These are phyloP conservation scores for Panurus biarmicus DNA, from an alignment of 2,113 vertebrate species.

Conservation along the genomic window DNA sequence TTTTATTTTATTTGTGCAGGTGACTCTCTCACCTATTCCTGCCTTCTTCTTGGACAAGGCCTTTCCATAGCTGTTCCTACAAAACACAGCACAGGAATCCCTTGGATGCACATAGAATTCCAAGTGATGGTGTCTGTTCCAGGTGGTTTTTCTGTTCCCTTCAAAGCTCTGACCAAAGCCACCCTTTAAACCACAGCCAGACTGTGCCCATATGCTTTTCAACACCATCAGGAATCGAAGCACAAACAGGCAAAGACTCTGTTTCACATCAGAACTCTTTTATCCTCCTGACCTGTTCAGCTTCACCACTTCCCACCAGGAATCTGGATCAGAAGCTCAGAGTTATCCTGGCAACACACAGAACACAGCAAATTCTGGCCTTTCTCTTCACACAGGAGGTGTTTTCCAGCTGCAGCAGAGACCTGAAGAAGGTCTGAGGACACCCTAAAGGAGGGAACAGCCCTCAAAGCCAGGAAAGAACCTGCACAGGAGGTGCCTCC, in stretches of 20 bases:
- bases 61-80: background rate
- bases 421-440: background rate
- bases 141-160: background rate
- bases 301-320: background rate
- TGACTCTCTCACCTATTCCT: background rate
- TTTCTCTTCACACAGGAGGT: background rate
- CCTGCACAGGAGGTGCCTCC: background rate
- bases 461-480: background rate
- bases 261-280: background rate
- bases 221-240: background rate
- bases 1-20: background rate
- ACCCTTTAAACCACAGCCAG: background rate
- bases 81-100: background rate
- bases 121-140: background rate
- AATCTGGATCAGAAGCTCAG: background rate
- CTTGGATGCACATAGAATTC: rapidly evolving
- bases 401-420: background rate
- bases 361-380: background rate
- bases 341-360: background rate
- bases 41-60: background rate
- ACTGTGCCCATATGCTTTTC: background rate
- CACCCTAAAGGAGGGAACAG: background rate
- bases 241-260: background rate
- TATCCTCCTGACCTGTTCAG: background rate
- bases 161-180: background rate